phyloP scores from a whole-genome alignment of 2,888 invertebrate species.

The Orthosia incerta region DNA sequence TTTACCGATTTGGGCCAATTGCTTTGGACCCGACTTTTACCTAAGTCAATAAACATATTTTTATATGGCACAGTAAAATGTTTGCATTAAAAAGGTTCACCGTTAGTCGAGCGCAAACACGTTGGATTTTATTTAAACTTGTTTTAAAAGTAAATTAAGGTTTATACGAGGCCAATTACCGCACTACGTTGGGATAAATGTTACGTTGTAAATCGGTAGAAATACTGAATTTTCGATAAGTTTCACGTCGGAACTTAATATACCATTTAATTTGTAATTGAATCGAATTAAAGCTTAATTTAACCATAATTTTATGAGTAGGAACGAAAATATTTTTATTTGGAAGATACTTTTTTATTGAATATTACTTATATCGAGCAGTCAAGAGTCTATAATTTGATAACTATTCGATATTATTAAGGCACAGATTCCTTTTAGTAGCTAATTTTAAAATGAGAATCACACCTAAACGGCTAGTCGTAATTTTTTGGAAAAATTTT shows the following conservation, averaged over 20 bases:
- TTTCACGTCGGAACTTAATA: slow-evolving; percentile 1
- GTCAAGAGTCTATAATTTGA: too few species aligned
- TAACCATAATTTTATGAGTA: neutral
- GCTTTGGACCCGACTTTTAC: slow-evolving; percentile 74
- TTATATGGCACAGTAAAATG: slow-evolving; percentile 74
- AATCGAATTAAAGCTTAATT: neutral
- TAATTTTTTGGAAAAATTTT: too few species aligned
- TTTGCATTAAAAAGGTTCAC: slow-evolving; percentile 67
- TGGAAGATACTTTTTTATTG: too few species aligned
- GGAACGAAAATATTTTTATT: too few species aligned
- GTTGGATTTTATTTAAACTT: slow-evolving; percentile 56
- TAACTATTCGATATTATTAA: too few species aligned
- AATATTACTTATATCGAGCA: neutral
- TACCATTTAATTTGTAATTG: neutral
- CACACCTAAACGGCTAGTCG: too few species aligned
- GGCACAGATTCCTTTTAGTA: too few species aligned
- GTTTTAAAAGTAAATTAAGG: slow-evolving; percentile 66
- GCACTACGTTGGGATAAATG: slow-evolving; percentile 56
- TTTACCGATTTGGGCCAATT: slow-evolving; percentile 85
- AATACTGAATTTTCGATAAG: slow-evolving; percentile 13
- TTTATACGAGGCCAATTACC: slow-evolving; percentile 63
- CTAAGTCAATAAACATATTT: slow-evolving; percentile 86
- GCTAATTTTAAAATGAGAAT: too few species aligned
- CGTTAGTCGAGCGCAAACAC: slow-evolving; percentile 71
- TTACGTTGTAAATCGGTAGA: slow-evolving; percentile 28